These are phyloP conservation scores for Zaprionus inermis DNA, from an alignment of 1,140 invertebrate genomes.

Conservation along the genomic window DNA sequence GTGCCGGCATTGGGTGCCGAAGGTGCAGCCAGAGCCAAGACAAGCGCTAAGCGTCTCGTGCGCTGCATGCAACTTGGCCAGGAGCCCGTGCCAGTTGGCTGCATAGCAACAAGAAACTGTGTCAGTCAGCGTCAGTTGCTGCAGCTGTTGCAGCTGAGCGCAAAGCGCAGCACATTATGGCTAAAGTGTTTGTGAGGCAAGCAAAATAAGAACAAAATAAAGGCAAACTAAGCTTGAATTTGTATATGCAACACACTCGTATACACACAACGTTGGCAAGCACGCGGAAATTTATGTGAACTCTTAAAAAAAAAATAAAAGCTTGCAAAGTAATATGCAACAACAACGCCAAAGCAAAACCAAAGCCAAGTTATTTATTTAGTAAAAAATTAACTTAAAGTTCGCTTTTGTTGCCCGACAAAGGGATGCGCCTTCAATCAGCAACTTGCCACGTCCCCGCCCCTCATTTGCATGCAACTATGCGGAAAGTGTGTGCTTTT, in stretches of 20 bases:
- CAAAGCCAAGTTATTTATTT: conserved; percentile 56
- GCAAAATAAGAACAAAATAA: neutral
- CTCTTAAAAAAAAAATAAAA: conserved; percentile 66
- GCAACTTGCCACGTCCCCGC: conserved; percentile 21
- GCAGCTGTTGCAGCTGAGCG: conserved; percentile 40
- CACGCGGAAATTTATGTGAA: conserved; percentile 65
- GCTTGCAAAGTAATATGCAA: conserved; percentile 36
- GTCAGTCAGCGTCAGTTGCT: conserved; percentile 38
- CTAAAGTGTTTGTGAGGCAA: conserved; percentile 58
- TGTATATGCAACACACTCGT: conserved; percentile 5
- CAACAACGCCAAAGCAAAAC: conserved; percentile 2
- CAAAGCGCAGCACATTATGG: conserved; percentile 70
- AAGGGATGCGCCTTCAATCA: conserved; percentile 41
- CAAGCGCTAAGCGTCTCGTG: conserved; percentile 8
- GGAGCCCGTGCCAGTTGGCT: conserved; percentile 33
- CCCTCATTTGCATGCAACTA: neutral
- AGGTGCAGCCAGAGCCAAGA: conserved; percentile 37
- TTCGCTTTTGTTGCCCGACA: conserved; percentile 25
- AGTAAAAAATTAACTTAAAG: conserved; percentile 56
- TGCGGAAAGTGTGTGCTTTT: neutral
- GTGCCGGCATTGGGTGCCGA: conserved; percentile 28
- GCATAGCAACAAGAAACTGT: conserved; percentile 24
- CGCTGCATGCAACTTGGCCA: conserved; percentile 36
- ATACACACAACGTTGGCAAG: conserved; percentile 15
- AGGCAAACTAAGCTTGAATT: neutral